phyloP scores from a whole-genome alignment of 2,888 invertebrate species.

The Limnephilus auricula region DNA sequence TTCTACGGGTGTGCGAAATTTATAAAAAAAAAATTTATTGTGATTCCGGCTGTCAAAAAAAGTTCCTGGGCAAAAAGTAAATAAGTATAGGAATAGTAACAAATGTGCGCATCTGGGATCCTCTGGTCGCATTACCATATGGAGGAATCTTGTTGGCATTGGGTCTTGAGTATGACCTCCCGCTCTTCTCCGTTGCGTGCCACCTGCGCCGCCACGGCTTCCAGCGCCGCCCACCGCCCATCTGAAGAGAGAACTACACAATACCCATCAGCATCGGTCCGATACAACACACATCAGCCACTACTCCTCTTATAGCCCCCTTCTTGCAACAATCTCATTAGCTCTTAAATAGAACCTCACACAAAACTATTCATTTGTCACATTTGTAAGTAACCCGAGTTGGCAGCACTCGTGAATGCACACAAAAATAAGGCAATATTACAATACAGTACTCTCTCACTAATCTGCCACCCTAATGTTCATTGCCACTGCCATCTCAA shows the following conservation, averaged over 20 bases:
- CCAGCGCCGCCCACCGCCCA: constrained; percentile 74
- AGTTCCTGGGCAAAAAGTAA: background rate
- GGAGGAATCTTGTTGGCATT: constrained; percentile 77
- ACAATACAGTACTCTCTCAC: background rate
- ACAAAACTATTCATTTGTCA: background rate
- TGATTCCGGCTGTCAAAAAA: background rate
- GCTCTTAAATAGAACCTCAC: background rate
- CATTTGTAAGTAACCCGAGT: background rate
- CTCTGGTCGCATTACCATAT: constrained; percentile 74
- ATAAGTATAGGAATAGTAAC: constrained; percentile 13
- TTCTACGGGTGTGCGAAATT: too few relatives aligned
- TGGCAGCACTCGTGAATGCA: background rate
- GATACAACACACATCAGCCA: constrained; percentile 23
- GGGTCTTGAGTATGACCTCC: constrained; percentile 81
- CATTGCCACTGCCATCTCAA: too few relatives aligned
- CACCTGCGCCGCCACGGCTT: constrained; percentile 79
- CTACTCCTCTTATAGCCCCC: background rate
- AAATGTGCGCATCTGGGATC: constrained; percentile 21
- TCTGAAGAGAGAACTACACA: constrained; percentile 79
- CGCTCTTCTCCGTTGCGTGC: constrained; percentile 82
- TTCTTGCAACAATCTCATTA: background rate
- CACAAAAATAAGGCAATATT: background rate
- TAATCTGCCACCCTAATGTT: too few relatives aligned
- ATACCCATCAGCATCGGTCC: constrained; percentile 76
- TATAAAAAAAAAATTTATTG: too few relatives aligned